These are phyloP conservation scores for Melospiza georgiana DNA, from an alignment of 2,113 vertebrate species.

Conservation along the genomic window DNA sequence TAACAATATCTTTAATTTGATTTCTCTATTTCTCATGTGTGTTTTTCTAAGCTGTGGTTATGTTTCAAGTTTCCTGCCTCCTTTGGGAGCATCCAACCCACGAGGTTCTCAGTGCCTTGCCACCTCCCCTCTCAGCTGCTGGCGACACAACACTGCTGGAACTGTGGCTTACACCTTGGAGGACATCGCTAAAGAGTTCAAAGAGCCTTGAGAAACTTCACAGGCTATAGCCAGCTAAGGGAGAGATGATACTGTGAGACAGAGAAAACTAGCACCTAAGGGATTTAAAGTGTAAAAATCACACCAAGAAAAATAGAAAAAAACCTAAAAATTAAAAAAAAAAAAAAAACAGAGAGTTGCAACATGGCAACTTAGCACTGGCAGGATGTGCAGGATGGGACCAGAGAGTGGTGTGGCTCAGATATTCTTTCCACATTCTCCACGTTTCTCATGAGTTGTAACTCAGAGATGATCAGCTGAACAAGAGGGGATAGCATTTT, in stretches of 20 bases:
- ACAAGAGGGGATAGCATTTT: not conserved
- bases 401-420: not conserved
- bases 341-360: no score
- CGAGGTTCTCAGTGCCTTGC: fast-evolving
- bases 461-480: not conserved
- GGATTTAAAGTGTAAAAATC: not conserved
- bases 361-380: not conserved
- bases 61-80: not conserved
- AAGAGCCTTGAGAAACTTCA: not conserved
- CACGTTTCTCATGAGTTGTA: not conserved
- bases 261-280: not conserved
- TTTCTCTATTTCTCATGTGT: not conserved
- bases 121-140: not conserved
- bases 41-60: not conserved
- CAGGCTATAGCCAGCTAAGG: not conserved
- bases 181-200: not conserved
- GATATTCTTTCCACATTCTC: not conserved
- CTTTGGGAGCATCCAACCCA: not conserved
- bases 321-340: not conserved
- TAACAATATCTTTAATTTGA: not conserved
- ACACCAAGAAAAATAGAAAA: not conserved
- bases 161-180: not conserved
- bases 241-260: not conserved
- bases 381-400: not conserved
- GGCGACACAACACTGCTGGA: not conserved